Conservation (phyloP, 2,888 invertebrate genomes). For the Antitype chi region DNA sequence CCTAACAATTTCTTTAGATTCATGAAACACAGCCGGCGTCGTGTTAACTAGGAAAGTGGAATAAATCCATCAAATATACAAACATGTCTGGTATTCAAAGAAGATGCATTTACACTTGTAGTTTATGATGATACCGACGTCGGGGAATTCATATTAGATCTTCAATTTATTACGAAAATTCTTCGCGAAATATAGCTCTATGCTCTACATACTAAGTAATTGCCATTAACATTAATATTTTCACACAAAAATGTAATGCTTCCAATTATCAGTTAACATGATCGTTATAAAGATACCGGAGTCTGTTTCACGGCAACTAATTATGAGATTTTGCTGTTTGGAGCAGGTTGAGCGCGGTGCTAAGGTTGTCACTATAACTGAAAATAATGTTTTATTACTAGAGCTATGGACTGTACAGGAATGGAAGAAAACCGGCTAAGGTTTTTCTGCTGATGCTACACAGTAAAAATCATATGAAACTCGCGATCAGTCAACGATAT, state of each 20-base stretch:
- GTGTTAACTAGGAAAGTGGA: constrained; percentile 35
- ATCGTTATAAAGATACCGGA: constrained; percentile 40
- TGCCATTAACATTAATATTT: constrained; percentile 38
- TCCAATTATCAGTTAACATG: constrained; percentile 52
- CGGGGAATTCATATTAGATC: constrained; percentile 36
- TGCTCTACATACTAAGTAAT: constrained; percentile 41
- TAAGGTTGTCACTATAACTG: constrained; percentile 30
- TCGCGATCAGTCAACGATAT: constrained; percentile 40
- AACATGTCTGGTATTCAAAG: constrained; percentile 16
- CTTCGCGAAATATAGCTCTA: constrained; percentile 22
- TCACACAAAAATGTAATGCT: constrained; percentile 49
- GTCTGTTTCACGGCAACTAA: constrained; percentile 31
- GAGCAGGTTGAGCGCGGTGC: constrained; percentile 8
- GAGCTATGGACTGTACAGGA: not conserved
- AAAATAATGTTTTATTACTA: not conserved
- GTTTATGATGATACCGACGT: constrained; percentile 42
- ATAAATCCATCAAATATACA: constrained; percentile 36
- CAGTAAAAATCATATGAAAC: constrained; percentile 10
- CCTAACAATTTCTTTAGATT: constrained; percentile 15
- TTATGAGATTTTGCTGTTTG: constrained; percentile 44
- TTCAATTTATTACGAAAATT: constrained; percentile 13
- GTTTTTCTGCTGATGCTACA: constrained; percentile 23
- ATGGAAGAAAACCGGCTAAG: not conserved
- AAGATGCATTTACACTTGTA: constrained; percentile 12
- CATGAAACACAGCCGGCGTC: constrained; percentile 4